Evolutionary conservation across 1,140 invertebrate species (phyloP).

Genomic region (Brachionus paranguensis): DNA sequence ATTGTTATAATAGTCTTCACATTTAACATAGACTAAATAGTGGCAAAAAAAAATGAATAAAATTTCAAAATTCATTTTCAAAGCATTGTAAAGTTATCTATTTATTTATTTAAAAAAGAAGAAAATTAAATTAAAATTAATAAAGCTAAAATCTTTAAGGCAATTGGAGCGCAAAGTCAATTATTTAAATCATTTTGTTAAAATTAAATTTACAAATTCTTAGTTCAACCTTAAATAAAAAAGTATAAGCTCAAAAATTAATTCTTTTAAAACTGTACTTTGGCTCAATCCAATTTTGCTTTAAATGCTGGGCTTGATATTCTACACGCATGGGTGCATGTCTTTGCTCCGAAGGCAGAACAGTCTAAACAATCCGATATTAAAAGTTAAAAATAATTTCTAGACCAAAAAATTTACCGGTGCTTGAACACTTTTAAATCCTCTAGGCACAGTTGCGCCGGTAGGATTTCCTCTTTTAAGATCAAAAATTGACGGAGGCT

Average conservation of each 20-base stretch:
- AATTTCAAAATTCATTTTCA: background rate
- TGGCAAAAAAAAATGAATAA: background rate
- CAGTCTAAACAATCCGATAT: background rate
- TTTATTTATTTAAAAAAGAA: background rate
- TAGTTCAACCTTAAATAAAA: background rate
- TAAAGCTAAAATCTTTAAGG: constrained; percentile 13
- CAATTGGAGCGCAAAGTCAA: background rate
- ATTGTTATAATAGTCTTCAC: background rate
- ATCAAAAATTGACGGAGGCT: constrained; percentile 3
- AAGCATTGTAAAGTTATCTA: background rate
- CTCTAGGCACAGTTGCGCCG: background rate
- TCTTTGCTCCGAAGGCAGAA: constrained; percentile 15
- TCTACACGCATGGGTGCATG: background rate
- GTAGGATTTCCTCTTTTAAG: constrained; percentile 23
- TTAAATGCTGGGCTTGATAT: constrained; percentile 32
- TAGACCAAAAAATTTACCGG: background rate
- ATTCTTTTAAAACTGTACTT: background rate
- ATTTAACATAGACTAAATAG: background rate
- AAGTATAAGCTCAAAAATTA: background rate
- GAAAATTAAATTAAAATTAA: background rate
- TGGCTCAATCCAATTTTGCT: constrained; percentile 38
- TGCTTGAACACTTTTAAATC: constrained; percentile 36
- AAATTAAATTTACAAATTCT: background rate
- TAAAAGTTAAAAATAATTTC: background rate
- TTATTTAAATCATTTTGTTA: background rate